phyloP scores from a whole-genome alignment of 1,140 invertebrate genomes.

The Caenorhabditis briggsae region DNA sequence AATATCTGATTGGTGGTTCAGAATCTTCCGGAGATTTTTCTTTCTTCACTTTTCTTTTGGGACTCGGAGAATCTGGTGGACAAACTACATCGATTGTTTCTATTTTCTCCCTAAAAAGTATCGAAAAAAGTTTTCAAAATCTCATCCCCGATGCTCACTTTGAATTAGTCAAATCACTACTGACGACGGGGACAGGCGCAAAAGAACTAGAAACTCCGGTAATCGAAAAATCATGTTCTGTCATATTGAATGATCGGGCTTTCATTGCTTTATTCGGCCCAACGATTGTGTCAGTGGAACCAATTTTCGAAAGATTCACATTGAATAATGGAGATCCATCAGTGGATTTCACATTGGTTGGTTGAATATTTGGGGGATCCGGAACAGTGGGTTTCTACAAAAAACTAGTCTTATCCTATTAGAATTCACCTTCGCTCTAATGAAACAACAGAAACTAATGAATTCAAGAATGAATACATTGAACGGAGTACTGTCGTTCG shows the following conservation, averaged over 20 bases:
- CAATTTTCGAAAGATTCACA: constrained; percentile 21
- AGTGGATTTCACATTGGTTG: background rate
- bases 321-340: constrained; percentile 8
- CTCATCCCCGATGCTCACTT: background rate
- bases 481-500: too few species aligned
- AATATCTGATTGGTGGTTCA: constrained; percentile 25
- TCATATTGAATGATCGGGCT: constrained; percentile 31
- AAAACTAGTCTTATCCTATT: background rate
- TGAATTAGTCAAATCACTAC: constrained; percentile 10
- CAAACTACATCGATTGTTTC: background rate
- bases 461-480: too few species aligned
- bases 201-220: constrained; percentile 12
- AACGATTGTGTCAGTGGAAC: constrained; percentile 44
- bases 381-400: background rate
- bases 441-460: too few species aligned
- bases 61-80: constrained; percentile 20
- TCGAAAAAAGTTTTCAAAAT: background rate
- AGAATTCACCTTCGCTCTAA: too few species aligned
- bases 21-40: constrained; percentile 15
- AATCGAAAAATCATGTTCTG: constrained; percentile 15
- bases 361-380: constrained; percentile 1
- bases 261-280: constrained; percentile 6
- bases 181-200: background rate
- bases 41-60: constrained; percentile 29
- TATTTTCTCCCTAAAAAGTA: background rate